Conservation (phyloP, 2,797 vertebrate genomes). For the Ptychadena robeensis region DNA sequence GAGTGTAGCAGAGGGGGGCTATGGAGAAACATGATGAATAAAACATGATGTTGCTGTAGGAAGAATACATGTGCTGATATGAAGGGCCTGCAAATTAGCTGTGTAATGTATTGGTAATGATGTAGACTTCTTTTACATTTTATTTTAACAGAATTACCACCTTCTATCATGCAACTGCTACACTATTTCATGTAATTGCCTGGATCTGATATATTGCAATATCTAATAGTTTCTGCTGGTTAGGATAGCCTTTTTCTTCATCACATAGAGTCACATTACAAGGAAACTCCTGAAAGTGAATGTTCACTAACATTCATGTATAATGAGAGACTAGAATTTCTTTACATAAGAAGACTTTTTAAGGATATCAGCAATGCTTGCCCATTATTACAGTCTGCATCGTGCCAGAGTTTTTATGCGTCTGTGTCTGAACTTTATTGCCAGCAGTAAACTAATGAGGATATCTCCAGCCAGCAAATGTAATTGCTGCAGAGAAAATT, state of each 20-base stretch:
- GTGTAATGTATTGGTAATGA: neutral
- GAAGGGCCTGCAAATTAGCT: neutral
- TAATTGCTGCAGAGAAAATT: slow-evolving; percentile 35
- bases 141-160: slow-evolving; percentile 7
- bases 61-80: neutral
- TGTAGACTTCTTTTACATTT: neutral
- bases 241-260: slow-evolving; percentile 10
- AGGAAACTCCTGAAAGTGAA: neutral
- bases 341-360: neutral
- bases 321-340: slow-evolving; percentile 3
- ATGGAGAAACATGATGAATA: neutral
- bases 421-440: slow-evolving; percentile 32
- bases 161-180: slow-evolving; percentile 19
- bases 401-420: slow-evolving; percentile 37
- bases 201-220: slow-evolving; percentile 14
- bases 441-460: slow-evolving; percentile 44
- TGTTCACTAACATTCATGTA: neutral
- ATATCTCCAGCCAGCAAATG: neutral
- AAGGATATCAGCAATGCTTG: slow-evolving; percentile 33
- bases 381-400: slow-evolving; percentile 4
- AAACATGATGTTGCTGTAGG: no score
- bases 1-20: no score
- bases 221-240: slow-evolving; percentile 2
- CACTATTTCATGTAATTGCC: slow-evolving; percentile 4
- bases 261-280: slow-evolving; percentile 4